Percentiles rank a stretch among this genome's conserved stretches.
phyloP scores from a whole-genome alignment of 2,888 invertebrate genomes.

The Microplitis manilae region DNA sequence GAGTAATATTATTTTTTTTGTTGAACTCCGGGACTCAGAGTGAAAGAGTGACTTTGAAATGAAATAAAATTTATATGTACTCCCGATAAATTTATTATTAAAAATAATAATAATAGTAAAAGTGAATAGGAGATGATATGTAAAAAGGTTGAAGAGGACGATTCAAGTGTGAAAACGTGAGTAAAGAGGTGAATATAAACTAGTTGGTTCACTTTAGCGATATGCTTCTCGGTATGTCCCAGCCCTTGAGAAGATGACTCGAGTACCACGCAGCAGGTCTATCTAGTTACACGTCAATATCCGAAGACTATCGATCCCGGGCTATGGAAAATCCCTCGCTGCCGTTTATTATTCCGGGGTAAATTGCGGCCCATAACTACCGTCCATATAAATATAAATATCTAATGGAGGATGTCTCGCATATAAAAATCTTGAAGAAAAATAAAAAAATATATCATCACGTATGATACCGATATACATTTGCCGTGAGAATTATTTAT shows the following conservation, averaged over 20 bases:
- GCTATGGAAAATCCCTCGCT: slow-evolving; percentile 26
- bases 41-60: too few species aligned
- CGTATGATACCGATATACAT: slow-evolving; percentile 19
- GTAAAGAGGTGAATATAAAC: slow-evolving; percentile 24
- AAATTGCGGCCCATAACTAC: slow-evolving; percentile 39
- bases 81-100: not conserved
- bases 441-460: not conserved
- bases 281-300: slow-evolving; percentile 42
- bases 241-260: slow-evolving; percentile 11
- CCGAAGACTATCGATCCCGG: slow-evolving; percentile 47
- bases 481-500: slow-evolving; percentile 12
- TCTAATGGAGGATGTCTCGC: not conserved
- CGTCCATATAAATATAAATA: not conserved
- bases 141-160: not conserved
- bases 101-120: slow-evolving; percentile 9
- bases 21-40: too few species aligned
- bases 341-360: slow-evolving; percentile 43
- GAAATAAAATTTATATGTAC: too few species aligned
- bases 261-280: not conserved
- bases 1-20: too few species aligned
- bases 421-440: slow-evolving; percentile 10
- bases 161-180: slow-evolving; percentile 1
- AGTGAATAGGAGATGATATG: slow-evolving; percentile 3
- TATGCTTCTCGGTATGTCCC: not conserved
- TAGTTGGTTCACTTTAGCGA: slow-evolving; percentile 12